Evolutionary conservation across 2,888 invertebrate genomes (phyloP), one percentile per base, ranked within the genome.

Genomic region (Eilema caniola): DNA sequence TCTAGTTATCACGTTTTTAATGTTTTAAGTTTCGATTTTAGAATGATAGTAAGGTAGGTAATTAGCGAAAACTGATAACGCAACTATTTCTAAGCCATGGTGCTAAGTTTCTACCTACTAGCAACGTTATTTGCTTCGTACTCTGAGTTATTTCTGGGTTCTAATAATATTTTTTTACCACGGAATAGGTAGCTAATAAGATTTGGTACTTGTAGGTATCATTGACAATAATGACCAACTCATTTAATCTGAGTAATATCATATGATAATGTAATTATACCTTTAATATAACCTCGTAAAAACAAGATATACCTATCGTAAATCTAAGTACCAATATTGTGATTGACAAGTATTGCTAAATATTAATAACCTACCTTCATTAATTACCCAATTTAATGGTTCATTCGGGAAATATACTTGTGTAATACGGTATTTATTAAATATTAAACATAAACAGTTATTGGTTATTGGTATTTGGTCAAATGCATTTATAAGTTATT

Each of bases 1-100:
- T 64, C 60, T 65, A 47, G 56, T 61, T 53, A 66, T 61, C 61
- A n/a, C 20, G 33, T 65, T 65, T 69, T 64, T 47, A 25, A 59
- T 61, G 25, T 33, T 69, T 59, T 57, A 47, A 59, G 14, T 69
- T 60, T 66, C 57, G 56, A 66, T 25, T 28, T 63, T 59, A 56
- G 4, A 28, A 25, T 8, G 28, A 37, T 41, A n/a, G 31, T 61
- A 25, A 20, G 20, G 64, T 63, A 23, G 41, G 25, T 67, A 67
- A 67, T 67, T 47, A 24, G 61, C 31, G 16, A 71, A 67, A 67
- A 60, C 60, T 31, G 67, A 60, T 71, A 28, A 11, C 31, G 20
- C 56, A 24, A 62, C 61, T 16, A 37, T 0, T 37, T 28, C n/a
- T 31, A 20, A n/a, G 31, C n/a, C 31, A 61, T 28, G 28, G 28